phyloP scores from a whole-genome alignment of 92 coral and sea anemone species.

The Parazoanthus darwini region DNA sequence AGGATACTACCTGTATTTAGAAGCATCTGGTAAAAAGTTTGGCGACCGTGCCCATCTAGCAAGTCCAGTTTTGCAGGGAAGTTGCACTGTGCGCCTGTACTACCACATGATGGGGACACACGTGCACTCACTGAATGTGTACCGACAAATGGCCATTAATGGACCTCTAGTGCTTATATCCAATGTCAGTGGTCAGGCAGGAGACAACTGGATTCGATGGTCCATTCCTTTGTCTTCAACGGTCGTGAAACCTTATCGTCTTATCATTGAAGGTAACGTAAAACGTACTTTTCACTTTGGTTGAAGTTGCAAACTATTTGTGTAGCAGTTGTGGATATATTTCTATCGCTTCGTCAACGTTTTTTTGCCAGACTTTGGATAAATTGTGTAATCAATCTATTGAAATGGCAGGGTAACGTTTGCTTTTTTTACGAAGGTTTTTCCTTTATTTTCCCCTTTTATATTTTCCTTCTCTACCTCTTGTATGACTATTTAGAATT shows the following conservation, averaged over 20 bases:
- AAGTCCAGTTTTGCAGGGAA: constrained; percentile 81
- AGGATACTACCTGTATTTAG: constrained; percentile 93
- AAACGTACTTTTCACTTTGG: neutral
- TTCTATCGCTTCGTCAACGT: neutral
- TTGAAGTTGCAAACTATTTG: neutral
- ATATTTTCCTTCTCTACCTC: too few relatives aligned
- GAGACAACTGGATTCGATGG: constrained; percentile 86
- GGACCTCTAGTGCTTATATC: constrained; percentile 65
- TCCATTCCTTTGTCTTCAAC: constrained; percentile 51
- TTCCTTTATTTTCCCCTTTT: too few relatives aligned
- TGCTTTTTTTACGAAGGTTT: too few relatives aligned
- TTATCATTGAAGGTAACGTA: constrained; percentile 87
- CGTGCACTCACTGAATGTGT: constrained; percentile 79
- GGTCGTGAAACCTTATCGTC: constrained; percentile 71
- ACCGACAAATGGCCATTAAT: constrained; percentile 64
- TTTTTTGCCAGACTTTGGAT: too few relatives aligned
- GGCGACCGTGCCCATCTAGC: constrained; percentile 93
- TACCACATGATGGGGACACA: constrained; percentile 95
- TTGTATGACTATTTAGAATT: too few relatives aligned
- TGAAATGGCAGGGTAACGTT: too few relatives aligned
- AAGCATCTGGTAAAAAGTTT: constrained; percentile 70
- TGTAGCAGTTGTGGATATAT: neutral
- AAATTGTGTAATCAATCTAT: too few relatives aligned
- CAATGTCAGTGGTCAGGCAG: constrained; percentile 72
- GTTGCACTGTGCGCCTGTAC: constrained; percentile 84